Evolutionary conservation across 2,113 vertebrate genomes (phyloP), one percentile per base, ranked within the genome.

Genomic region (Narcine bancroftii): DNA sequence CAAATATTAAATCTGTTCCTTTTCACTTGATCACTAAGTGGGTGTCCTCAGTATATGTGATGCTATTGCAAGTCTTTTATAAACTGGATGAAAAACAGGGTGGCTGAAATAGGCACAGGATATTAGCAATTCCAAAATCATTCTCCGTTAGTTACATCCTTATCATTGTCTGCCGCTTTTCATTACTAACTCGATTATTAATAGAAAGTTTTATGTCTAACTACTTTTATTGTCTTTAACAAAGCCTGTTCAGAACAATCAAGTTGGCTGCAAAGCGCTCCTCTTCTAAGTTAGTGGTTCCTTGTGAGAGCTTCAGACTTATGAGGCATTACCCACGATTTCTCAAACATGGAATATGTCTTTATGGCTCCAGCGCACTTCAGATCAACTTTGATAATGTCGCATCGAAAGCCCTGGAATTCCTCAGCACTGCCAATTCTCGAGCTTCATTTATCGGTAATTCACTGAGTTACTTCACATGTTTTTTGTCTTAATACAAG

Each of bases 291-390:
- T 65, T 89, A 89, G n/a, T 66, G 56, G 36, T 65, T 42, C 63
- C 60, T 65, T 89, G 15, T 6, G 6, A 50, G 60, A 66, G 26
- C 42, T 65, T 65, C 63, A 42, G 85, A 65, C 65, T 89, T 36
- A 66, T 45, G 85, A 89, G 85, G 85, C 60, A 89, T 65, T 36
- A 89, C 60, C 60, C 15, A 89, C 11, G 2, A n/a, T 60, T 89
- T 66, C 85, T 65, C 24, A 65, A 89, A 89, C 56, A 39, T 39
- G 63, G 85, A 89, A 65, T 89, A 65, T 42, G 6, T 1, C 85
- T 56, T 83, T 42, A 66, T 89, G n/a, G 85, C 60, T 39, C 24
- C 60, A 89, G 63, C 42, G 65, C 33, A 89, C 42, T 89, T 89
- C 33, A 66, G 60, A 89, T 89, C 53, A 83, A 83, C 47, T 53